A percentile compares a stretch with the other conserved stretches of the same genome.
Conservation (phyloP, 2,113 vertebrate genomes). For the Brachionichthys hirsutus region DNA sequence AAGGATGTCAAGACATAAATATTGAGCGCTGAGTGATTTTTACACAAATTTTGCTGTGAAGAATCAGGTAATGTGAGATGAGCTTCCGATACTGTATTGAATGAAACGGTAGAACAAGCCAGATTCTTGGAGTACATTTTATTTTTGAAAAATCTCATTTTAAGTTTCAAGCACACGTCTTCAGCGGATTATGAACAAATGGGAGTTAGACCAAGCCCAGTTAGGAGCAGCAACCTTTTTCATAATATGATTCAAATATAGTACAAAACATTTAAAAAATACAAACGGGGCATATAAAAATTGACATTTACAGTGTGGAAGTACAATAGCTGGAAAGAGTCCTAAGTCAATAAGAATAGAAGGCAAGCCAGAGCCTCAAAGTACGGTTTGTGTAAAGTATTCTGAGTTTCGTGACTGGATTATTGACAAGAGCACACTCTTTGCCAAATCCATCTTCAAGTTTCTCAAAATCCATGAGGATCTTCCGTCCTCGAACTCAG, state of each 20-base stretch:
- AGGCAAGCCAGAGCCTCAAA: constrained; percentile 9
- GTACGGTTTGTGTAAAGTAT: constrained; percentile 25
- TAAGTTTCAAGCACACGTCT: constrained; percentile 44
- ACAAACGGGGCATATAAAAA: constrained; percentile 66
- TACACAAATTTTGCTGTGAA: no score
- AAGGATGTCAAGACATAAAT: no score
- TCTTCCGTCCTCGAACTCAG: neutral
- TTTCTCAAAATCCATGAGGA: no score
- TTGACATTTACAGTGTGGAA: constrained; percentile 67
- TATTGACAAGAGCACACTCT: neutral
- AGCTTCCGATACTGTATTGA: no score
- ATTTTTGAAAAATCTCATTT: constrained; percentile 29
- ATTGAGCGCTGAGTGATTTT: no score
- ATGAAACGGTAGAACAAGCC: no score
- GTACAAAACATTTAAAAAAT: constrained; percentile 80
- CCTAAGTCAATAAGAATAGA: constrained; percentile 30
- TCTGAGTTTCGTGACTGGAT: constrained; percentile 4
- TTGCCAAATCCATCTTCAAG: neutral
- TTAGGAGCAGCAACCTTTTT: constrained; percentile 39
- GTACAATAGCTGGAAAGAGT: constrained; percentile 51
- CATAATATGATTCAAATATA: constrained; percentile 58
- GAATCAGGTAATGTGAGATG: no score
- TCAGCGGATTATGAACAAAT: constrained; percentile 54
- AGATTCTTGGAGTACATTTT: constrained; percentile 45
- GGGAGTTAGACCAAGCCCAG: constrained; percentile 30